Conservation (phyloP, 2,797 vertebrate genomes). For the Acrocephalus scirpaceus region DNA sequence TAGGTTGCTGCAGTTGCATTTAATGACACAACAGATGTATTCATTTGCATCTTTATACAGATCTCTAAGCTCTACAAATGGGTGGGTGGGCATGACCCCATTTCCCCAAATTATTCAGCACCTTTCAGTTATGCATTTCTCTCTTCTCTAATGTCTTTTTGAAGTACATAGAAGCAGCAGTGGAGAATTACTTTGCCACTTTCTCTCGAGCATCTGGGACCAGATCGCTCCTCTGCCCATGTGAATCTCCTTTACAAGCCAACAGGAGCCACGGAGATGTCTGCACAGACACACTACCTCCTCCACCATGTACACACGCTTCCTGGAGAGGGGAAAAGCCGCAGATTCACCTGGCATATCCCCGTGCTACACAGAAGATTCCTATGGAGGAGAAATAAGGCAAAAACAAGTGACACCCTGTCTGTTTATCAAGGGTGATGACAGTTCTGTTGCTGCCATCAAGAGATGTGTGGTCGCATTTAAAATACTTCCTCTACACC, state of each 20-base stretch:
- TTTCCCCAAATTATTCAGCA: constrained; percentile 68
- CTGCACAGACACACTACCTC: neutral
- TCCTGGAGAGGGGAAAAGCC: neutral
- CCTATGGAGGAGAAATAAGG: neutral
- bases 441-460: constrained; percentile 30
- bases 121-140: constrained; percentile 57
- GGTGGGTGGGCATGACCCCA: constrained; percentile 66
- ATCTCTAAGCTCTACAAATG: constrained; percentile 68
- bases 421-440: constrained; percentile 7
- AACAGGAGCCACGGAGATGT: neutral
- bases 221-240: fast-evolving
- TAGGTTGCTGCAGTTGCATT: constrained; percentile 66
- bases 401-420: neutral
- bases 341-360: neutral
- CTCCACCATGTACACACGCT: neutral
- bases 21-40: constrained; percentile 73
- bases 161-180: neutral
- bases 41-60: constrained; percentile 71
- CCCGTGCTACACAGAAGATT: neutral
- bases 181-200: neutral
- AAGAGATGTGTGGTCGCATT: neutral
- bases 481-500: neutral
- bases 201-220: constrained; percentile 25
- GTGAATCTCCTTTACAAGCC: neutral
- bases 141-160: constrained; percentile 29